Conservation (phyloP, 2,888 invertebrate genomes). For the Tuta absoluta region DNA sequence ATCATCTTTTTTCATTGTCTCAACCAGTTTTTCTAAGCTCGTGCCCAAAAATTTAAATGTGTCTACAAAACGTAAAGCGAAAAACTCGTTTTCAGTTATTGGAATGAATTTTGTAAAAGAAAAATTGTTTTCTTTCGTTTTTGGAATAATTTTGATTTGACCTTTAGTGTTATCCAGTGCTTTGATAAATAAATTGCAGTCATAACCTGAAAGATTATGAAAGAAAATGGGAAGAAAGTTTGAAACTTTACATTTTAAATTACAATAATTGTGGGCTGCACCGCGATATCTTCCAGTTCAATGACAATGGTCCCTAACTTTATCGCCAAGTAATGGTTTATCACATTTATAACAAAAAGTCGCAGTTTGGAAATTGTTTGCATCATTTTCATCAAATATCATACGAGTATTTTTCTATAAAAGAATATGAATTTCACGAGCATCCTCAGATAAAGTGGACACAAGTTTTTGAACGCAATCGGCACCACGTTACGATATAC, state of each 20-base stretch:
- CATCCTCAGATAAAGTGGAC: not conserved
- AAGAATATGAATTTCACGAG: not conserved
- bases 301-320: constrained; percentile 17
- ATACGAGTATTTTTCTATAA: not conserved
- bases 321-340: not conserved
- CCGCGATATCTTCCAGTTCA: constrained; percentile 8
- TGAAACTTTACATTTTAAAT: not conserved
- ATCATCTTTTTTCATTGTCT: constrained; percentile 17
- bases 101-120: constrained; percentile 22
- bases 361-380: not conserved
- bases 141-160: constrained; percentile 11
- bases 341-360: not conserved
- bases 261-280: constrained; percentile 18
- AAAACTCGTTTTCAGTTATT: not conserved
- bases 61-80: constrained; percentile 13
- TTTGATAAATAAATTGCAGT: constrained; percentile 17
- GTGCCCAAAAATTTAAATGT: constrained; percentile 9
- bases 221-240: constrained; percentile 24
- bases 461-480: constrained; percentile 14
- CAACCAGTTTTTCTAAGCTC: constrained; percentile 20
- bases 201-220: constrained; percentile 28
- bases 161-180: not conserved
- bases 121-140: constrained; percentile 29
- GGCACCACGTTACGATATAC: not conserved
- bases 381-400: not conserved